Percentiles rank a stretch among this genome's conserved stretches.
Conservation (phyloP, 2,797 vertebrate species). For the Crenichthys baileyi region DNA sequence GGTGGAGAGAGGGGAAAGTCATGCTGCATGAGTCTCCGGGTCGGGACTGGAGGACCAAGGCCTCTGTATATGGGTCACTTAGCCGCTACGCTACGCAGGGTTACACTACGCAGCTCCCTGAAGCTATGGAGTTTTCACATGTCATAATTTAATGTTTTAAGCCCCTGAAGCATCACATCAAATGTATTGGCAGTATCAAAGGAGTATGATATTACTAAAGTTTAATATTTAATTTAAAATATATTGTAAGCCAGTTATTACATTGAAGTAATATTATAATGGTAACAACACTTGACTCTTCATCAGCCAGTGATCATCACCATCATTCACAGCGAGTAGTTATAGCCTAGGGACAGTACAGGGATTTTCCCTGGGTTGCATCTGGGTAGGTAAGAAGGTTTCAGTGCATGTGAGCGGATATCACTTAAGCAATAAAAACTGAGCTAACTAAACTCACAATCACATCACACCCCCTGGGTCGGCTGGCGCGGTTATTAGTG, state of each 20-base stretch:
- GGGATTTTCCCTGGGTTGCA: conserved; percentile 52
- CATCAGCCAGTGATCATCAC: neutral
- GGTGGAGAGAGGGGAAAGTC: too few species aligned
- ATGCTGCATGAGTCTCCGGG: too few species aligned
- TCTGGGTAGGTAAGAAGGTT: neutral
- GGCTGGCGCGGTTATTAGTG: neutral
- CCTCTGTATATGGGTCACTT: too few species aligned
- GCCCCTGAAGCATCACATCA: neutral
- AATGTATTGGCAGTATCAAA: neutral
- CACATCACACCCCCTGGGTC: neutral
- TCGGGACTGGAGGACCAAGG: too few species aligned
- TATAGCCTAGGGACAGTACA: conserved; percentile 38
- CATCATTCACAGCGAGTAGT: conserved; percentile 12
- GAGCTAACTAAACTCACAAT: conserved; percentile 3
- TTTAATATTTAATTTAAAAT: neutral
- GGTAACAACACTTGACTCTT: neutral
- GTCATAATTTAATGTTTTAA: neutral
- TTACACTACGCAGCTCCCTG: too few species aligned
- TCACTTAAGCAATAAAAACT: conserved; percentile 8
- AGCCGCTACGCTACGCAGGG: too few species aligned
- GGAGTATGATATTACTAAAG: neutral
- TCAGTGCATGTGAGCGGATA: conserved; percentile 3
- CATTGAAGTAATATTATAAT: neutral
- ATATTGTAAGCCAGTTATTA: neutral
- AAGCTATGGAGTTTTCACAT: neutral